Percentiles rank a stretch among this genome's conserved stretches.
These are phyloP conservation scores for Syrphus vitripennis DNA, from an alignment of 2,888 invertebrate genomes.

Conservation along the genomic window DNA sequence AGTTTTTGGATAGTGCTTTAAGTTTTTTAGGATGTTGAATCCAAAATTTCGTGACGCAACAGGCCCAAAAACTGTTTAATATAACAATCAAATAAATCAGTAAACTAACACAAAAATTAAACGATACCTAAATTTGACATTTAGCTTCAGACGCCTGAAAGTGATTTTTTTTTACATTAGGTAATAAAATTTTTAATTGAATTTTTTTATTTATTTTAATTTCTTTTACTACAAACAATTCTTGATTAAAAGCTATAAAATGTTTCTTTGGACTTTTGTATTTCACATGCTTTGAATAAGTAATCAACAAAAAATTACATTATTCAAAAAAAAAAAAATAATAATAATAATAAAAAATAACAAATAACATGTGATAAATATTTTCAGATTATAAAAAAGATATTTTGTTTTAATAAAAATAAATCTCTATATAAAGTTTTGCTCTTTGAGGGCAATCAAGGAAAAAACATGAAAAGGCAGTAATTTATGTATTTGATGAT, in stretches of 20 bases:
- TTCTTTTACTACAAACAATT: constrained; percentile 48
- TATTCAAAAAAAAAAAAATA: not conserved
- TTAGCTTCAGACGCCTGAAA: too few relatives aligned
- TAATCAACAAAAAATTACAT: constrained; percentile 35
- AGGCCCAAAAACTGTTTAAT: too few relatives aligned
- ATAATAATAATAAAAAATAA: constrained; percentile 16
- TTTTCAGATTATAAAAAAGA: constrained; percentile 44
- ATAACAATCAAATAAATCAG: too few relatives aligned
- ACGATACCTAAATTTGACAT: too few relatives aligned
- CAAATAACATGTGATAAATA: constrained; percentile 60
- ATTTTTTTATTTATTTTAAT: constrained; percentile 16
- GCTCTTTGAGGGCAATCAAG: constrained; percentile 21
- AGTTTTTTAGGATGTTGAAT: too few relatives aligned
- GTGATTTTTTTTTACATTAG: constrained; percentile 23
- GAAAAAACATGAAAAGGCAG: constrained; percentile 55
- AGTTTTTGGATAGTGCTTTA: too few relatives aligned
- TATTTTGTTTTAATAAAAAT: constrained; percentile 6
- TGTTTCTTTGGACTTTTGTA: constrained; percentile 60
- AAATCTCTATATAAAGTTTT: not conserved
- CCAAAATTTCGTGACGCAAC: too few relatives aligned
- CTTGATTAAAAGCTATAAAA: constrained; percentile 54
- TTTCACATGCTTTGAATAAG: constrained; percentile 45
- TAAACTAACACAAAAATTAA: too few relatives aligned
- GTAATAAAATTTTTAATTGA: too few relatives aligned
- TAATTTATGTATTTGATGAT: constrained; percentile 45